Base-by-base conservation (phyloP, 2,113 vertebrate species). In the Sylvietta virens region DNA sequence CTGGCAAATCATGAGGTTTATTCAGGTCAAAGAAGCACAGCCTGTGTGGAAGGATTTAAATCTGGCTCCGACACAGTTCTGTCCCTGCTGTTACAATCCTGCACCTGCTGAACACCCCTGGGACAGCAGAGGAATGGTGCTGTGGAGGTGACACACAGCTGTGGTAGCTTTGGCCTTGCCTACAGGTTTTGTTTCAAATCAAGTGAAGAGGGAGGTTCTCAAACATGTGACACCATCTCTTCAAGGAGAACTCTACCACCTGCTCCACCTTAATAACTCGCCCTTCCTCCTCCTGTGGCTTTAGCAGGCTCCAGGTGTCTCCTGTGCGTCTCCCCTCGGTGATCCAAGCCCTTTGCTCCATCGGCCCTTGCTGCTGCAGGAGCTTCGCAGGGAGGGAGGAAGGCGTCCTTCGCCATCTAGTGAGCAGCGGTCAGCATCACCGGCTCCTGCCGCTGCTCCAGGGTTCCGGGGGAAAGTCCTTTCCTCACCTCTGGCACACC, bases 351-450 rank as follows among this genome's bases (percentile, higher is more conserved):
- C n/a, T 89, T 53, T 73, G 6, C 48, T 80, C 53, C 45, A 40
- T 16, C 71, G 21, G 23, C 61, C 15, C 10, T 33, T 21, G 72
- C 54, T 73, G 35, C 57, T 30, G 28, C 0, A 6, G 65, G 67
- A 72, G 39, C 44, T 20, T 5, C 39, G 81, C 81, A n/a, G 81
- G 81, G 86, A n/a, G 81, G 81, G 86, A 90, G 45, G 71, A 95
- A 93, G 88, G 86, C 64, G 20, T 83, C 92, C 96, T 71, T 96
- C 95, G 97, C 96, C 96, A 97, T 87, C 96, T 97, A 97, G 95
- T 95, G 97, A 96, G 79, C 85, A 82, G 42, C 10, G 5, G 33
- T 54, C 76, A 77, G 83, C 87, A 95, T 78, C 93, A 44, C 82
- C 33, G 4, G 22, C 86, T 26, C 30, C 87, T 39, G 61, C 33